Percentiles rank a stretch among this genome's conserved stretches.
These are phyloP conservation scores for Catharus bicknelli DNA, from an alignment of 2,113 vertebrate species.

Conservation along the genomic window DNA sequence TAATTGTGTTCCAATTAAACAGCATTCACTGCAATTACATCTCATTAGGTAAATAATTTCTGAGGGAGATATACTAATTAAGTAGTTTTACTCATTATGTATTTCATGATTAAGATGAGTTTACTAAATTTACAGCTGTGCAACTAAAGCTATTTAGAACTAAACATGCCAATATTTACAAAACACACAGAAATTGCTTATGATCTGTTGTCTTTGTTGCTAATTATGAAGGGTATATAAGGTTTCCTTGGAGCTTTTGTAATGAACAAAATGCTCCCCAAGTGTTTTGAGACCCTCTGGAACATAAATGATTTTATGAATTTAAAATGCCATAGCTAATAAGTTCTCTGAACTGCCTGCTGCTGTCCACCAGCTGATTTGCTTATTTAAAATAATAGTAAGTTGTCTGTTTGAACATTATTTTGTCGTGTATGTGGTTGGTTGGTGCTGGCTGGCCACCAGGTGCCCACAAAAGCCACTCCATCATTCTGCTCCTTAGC, in stretches of 20 bases:
- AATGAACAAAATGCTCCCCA: not conserved
- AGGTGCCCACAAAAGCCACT: not conserved
- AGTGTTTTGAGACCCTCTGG: not conserved
- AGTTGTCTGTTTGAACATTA: not conserved
- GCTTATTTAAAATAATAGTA: not conserved
- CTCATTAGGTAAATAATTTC: conserved; percentile 44
- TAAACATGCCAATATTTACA: not conserved
- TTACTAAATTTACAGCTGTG: not conserved
- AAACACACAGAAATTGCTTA: not conserved
- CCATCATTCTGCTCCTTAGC: not conserved
- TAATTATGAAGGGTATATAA: not conserved
- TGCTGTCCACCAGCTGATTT: not conserved
- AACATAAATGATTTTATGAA: not conserved
- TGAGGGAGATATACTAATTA: conserved; percentile 20
- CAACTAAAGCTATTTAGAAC: not conserved
- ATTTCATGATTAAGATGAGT: not conserved
- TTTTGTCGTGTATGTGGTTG: not conserved
- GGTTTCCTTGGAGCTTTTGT: not conserved
- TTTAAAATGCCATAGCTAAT: not conserved
- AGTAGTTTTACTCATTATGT: not conserved
- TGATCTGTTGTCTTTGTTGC: not conserved
- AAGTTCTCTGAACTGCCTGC: not conserved
- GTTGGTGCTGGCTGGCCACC: not conserved
- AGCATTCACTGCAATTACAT: not conserved
- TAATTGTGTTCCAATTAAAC: not conserved